phyloP scores from a whole-genome alignment of 2,113 vertebrate genomes.

The Chrysemys picta region DNA sequence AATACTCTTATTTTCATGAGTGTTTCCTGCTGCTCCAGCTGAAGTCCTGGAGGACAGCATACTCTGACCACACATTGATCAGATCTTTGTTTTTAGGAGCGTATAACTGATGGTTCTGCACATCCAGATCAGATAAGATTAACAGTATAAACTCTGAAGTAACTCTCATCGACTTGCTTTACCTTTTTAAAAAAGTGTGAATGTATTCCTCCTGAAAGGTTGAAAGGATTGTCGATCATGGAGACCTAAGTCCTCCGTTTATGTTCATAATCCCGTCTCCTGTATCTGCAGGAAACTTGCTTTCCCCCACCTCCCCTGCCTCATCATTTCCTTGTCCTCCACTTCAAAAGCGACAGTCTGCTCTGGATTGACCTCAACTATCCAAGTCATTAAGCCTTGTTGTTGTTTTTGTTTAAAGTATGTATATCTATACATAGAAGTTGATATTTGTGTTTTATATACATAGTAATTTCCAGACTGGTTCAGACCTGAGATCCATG shows the following conservation, averaged over 20 bases:
- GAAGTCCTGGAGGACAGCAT: too few species aligned
- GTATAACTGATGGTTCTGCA: background rate
- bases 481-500: background rate
- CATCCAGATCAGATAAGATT: background rate
- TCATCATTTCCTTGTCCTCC: background rate
- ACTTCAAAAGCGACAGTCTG: background rate
- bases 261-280: slow-evolving; percentile 43
- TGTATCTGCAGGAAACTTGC: slow-evolving; percentile 4
- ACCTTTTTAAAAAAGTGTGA: background rate
- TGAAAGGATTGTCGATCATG: slow-evolving; percentile 38
- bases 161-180: slow-evolving; percentile 1
- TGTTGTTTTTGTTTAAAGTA: background rate
- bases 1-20: slow-evolving; percentile 1
- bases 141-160: background rate
- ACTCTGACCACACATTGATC: too few species aligned
- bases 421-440: background rate
- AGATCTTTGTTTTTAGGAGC: background rate
- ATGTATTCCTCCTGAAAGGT: background rate
- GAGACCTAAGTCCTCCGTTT: background rate
- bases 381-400: slow-evolving; percentile 3
- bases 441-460: slow-evolving; percentile 29
- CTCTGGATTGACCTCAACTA: background rate
- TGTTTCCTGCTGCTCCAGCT: background rate
- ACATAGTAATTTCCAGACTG: background rate
- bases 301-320: background rate